A percentile compares a stretch with the other conserved stretches of the same genome.
Conservation (phyloP, 2,888 invertebrate species). For the Archaeoteleia sp. region DNA sequence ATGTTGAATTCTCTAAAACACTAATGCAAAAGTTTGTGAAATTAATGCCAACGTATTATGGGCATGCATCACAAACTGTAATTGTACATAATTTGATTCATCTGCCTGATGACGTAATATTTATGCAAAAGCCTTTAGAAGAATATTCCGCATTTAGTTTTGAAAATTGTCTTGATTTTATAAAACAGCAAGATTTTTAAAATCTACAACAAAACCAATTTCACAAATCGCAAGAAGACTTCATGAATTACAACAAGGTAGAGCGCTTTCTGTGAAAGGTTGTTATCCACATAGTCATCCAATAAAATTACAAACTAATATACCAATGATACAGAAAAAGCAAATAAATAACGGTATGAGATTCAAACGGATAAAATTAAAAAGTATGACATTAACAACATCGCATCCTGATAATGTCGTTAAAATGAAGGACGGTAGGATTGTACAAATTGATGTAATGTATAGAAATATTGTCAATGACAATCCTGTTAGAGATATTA, state of each 20-base stretch:
- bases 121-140: constrained; percentile 28
- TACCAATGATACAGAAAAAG: constrained; percentile 8
- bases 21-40: constrained; percentile 26
- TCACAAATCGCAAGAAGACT: constrained; percentile 15
- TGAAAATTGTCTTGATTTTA: constrained; percentile 24
- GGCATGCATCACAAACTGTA: constrained; percentile 16
- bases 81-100: constrained; percentile 46
- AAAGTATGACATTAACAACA: constrained; percentile 15
- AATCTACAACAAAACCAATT: constrained; percentile 19
- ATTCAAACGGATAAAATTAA: constrained; percentile 11
- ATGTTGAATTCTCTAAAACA: constrained; percentile 17
- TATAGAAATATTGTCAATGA: constrained; percentile 14
- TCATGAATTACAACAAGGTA: constrained; percentile 15
- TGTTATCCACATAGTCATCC: constrained; percentile 9
- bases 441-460: constrained; percentile 23
- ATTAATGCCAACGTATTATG: constrained; percentile 25
- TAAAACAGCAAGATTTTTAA: constrained; percentile 24
- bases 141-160: constrained; percentile 28
- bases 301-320: constrained; percentile 3
- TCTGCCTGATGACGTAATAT: constrained; percentile 34
- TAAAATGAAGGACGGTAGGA: constrained; percentile 11
- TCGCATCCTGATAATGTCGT: constrained; percentile 25
- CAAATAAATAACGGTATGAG: not conserved
- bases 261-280: constrained; percentile 1
- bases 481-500: constrained; percentile 11